A percentile compares a stretch with the other conserved stretches of the same genome.
Evolutionary conservation across 2,113 vertebrate species (phyloP).

Genomic region (Rhabdornis inornatus): DNA sequence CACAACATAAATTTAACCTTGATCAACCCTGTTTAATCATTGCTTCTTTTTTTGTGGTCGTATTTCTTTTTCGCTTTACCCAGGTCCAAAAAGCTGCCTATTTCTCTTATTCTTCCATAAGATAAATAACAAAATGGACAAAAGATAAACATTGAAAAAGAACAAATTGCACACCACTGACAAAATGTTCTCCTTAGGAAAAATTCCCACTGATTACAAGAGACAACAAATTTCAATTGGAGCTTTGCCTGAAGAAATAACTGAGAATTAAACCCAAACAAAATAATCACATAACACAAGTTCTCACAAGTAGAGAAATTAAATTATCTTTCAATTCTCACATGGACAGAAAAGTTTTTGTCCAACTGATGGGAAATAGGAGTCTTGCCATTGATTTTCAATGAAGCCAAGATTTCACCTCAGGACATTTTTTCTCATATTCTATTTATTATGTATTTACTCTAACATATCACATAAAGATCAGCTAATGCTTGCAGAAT

Average conservation of each 20-base stretch:
- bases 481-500: neutral
- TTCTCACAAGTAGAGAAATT: neutral
- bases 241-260: constrained; percentile 35
- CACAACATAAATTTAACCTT: neutral
- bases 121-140: neutral
- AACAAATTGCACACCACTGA: neutral
- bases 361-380: neutral
- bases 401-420: neutral
- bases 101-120: neutral
- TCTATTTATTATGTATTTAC: neutral
- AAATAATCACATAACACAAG: constrained; percentile 3
- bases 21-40: neutral
- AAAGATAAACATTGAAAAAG: neutral
- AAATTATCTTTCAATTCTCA: neutral
- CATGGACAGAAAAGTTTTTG: neutral
- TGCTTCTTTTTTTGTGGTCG: neutral
- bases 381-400: constrained; percentile 6
- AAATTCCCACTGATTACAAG: constrained; percentile 32
- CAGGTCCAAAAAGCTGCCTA: neutral
- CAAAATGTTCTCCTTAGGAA: constrained; percentile 23
- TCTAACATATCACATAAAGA: neutral
- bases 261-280: constrained; percentile 30
- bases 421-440: neutral
- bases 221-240: constrained; percentile 14
- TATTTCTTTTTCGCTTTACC: neutral